These are phyloP conservation scores for Osmerus eperlanus DNA, from an alignment of 2,113 vertebrate species.

Conservation along the genomic window DNA sequence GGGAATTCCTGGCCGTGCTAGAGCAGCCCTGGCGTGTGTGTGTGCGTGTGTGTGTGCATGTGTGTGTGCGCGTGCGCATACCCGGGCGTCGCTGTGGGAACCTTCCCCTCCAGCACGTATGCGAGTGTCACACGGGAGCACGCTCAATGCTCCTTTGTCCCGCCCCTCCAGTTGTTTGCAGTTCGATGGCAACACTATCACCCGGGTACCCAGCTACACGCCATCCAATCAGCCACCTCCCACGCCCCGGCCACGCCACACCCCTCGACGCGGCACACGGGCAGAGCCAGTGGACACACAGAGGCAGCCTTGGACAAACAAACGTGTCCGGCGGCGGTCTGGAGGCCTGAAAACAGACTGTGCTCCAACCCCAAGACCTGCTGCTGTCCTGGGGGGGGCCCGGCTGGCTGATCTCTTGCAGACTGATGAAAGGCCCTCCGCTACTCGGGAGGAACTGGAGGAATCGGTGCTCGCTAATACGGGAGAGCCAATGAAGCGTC, in stretches of 20 bases:
- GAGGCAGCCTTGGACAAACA: no score
- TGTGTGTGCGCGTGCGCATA: not conserved
- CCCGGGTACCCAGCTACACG: constrained; percentile 26
- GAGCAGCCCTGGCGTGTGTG: not conserved
- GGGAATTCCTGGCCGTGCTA: no score
- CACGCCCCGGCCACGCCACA: no score
- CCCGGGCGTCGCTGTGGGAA: constrained; percentile 13
- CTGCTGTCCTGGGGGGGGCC: no score
- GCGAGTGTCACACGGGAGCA: not conserved
- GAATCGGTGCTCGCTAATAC: constrained; percentile 69
- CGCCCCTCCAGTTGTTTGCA: constrained; percentile 23
- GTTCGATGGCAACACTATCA: constrained; percentile 28
- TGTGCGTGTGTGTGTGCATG: not conserved
- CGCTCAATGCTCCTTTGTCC: constrained; percentile 30
- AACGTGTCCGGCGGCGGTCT: not conserved
- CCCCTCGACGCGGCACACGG: no score
- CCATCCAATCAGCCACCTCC: constrained; percentile 43
- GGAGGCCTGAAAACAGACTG: not conserved
- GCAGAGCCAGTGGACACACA: no score
- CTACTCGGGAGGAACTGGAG: constrained; percentile 68
- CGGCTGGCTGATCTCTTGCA: no score
- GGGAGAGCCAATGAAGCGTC: constrained; percentile 70
- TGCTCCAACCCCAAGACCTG: not conserved
- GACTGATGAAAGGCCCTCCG: constrained; percentile 60
- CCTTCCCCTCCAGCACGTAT: constrained; percentile 2